Base-by-base conservation (phyloP, 2,113 vertebrate genomes). In the Colius striatus region DNA sequence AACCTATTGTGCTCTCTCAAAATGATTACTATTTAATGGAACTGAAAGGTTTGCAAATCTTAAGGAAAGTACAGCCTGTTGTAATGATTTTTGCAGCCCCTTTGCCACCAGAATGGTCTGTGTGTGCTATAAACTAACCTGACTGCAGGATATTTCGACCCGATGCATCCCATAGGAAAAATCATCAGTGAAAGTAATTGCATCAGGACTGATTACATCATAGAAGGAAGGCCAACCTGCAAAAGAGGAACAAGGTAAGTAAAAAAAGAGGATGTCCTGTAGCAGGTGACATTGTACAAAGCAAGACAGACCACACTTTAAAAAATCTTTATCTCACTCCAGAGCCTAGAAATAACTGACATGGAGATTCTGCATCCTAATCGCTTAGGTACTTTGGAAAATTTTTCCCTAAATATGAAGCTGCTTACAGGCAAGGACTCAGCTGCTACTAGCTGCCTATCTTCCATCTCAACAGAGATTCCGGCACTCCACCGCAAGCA, bases 181-280 rank as follows among this genome's bases (percentile, higher is more conserved):
- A 96, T 99, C 99, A 60, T 99, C 98, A 0, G 98, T 96, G 94
- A 97, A 84, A 6, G 94, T 77, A 90, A 99, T 54, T 54, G 96
- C 97, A 18, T 99, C 98, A 0, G 99, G 98, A 91, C 97, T 98
- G 90, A 99, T 84, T 78, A 99, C 97, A 82, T 99, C 99, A 10
- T 95, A 99, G 98, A 99, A 99, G 14, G 99, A 99, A 30, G 99
- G 99, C 99, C 99, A 99, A 73, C 99, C 99, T 99, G 95, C n/a
- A 86, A 87, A 78, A 88, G 22, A 84, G 50, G 26, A 83, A 95
- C 13, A 41, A 41, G 38, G 22, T 25, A 67, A 48, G 38, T 50
- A 18, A 58, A 77, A 82, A 80, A 94, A 81, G 57, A 61, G 27
- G 53, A 26, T 1, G 6, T 66, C 78, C 79, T 60, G 5, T 61